A percentile compares a stretch with the other conserved stretches of the same genome.
Evolutionary conservation across 2,113 vertebrate species (phyloP).

Genomic region (Trichechus manatus): DNA sequence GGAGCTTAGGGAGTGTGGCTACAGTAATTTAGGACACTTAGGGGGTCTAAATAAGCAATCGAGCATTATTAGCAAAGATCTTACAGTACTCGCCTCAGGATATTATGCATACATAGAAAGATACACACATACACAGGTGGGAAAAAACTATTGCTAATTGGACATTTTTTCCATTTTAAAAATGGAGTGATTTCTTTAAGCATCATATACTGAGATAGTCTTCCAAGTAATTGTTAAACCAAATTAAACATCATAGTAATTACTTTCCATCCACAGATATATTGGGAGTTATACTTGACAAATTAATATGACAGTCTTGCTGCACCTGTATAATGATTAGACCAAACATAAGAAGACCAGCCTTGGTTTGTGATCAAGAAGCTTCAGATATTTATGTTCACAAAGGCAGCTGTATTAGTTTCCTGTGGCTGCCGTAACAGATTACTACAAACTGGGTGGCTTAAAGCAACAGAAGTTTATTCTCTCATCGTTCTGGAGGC

Average conservation of each 20-base stretch:
- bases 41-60: neutral
- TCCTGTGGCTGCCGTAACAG: too few relatives aligned
- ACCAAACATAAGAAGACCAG: neutral
- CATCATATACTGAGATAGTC: neutral
- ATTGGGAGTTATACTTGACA: neutral
- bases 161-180: neutral
- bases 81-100: too few relatives aligned
- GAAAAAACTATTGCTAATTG: neutral
- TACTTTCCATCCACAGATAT: neutral
- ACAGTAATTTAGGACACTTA: neutral
- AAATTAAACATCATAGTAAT: neutral
- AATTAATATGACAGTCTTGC: neutral
- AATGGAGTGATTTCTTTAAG: neutral
- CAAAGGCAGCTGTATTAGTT: too few relatives aligned
- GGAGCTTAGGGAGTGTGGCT: neutral
- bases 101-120: too few relatives aligned
- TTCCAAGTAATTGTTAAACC: neutral
- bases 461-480: too few relatives aligned
- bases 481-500: too few relatives aligned
- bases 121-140: neutral
- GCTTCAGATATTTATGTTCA: neutral
- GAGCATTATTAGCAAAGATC: neutral
- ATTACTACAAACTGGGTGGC: too few relatives aligned
- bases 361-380: neutral
- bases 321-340: neutral